These are phyloP conservation scores for Phenganax subtilis DNA, from an alignment of 92 coral and sea anemone genomes.

Conservation along the genomic window DNA sequence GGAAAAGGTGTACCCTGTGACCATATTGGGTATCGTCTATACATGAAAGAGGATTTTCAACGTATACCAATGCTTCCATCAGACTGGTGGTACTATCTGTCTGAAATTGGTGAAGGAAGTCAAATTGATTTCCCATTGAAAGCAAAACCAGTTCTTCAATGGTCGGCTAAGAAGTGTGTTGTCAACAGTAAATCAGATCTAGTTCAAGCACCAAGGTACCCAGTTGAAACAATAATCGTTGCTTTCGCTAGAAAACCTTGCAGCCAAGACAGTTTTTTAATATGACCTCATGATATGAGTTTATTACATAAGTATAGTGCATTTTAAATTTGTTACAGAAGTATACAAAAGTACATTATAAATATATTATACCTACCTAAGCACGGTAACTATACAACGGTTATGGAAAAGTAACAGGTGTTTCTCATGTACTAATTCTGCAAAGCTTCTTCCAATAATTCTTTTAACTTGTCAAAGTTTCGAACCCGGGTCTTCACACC, in stretches of 20 bases:
- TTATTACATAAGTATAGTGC: no score
- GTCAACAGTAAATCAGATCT: background rate
- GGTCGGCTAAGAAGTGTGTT: background rate
- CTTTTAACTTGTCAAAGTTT: background rate
- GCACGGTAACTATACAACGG: no score
- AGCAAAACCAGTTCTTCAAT: background rate
- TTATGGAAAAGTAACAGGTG: no score
- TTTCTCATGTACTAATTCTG: no score
- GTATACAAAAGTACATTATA: no score
- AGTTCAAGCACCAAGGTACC: background rate
- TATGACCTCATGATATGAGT: no score
- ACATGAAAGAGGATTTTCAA: background rate
- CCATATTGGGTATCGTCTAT: background rate
- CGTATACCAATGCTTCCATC: background rate
- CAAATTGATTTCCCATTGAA: background rate
- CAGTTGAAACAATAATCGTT: background rate
- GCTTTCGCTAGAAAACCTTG: constrained; percentile 13
- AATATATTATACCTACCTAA: no score
- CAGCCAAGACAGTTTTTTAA: background rate
- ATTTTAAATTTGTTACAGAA: no score
- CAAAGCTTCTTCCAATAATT: no score
- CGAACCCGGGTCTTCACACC: background rate
- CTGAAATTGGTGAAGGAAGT: constrained; percentile 6
- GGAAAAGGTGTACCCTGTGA: background rate
- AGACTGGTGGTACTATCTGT: constrained; percentile 14